A percentile compares a stretch with the other conserved stretches of the same genome.
phyloP scores from a whole-genome alignment of 2,888 invertebrate species.

The Eupithecia vulgata region DNA sequence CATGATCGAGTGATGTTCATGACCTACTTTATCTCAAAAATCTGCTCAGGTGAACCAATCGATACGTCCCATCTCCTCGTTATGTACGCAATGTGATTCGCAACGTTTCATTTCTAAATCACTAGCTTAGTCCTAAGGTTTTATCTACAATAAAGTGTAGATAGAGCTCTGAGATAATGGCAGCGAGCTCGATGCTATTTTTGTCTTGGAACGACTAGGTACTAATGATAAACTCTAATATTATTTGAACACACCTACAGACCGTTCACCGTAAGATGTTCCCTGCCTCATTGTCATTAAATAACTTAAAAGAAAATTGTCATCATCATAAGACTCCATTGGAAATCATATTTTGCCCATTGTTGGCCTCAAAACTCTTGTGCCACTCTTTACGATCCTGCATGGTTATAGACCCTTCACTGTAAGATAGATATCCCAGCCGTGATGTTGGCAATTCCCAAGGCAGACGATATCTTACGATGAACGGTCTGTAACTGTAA shows the following conservation, averaged over 20 bases:
- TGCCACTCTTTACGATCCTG: too few relatives aligned
- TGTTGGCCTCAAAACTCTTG: too few relatives aligned
- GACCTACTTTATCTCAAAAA: constrained; percentile 78
- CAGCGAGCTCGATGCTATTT: neutral
- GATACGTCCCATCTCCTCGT: constrained; percentile 26
- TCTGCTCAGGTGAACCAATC: constrained; percentile 48
- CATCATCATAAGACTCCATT: too few relatives aligned
- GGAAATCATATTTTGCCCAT: too few relatives aligned
- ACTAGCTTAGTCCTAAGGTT: neutral
- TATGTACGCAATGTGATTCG: constrained; percentile 2
- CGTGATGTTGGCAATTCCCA: too few relatives aligned
- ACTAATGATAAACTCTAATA: neutral
- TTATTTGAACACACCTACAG: neutral
- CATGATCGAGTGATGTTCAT: constrained; percentile 78
- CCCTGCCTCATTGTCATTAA: too few relatives aligned
- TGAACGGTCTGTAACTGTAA: too few relatives aligned
- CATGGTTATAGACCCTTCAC: too few relatives aligned
- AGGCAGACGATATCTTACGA: too few relatives aligned
- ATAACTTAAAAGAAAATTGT: too few relatives aligned
- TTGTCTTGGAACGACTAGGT: neutral
- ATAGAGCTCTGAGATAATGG: neutral
- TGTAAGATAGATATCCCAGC: too few relatives aligned
- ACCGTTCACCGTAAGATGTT: too few relatives aligned
- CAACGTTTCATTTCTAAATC: neutral
- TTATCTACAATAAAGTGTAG: neutral